Evolutionary conservation across 2,797 vertebrate species (phyloP).

Genomic region (Fistularia tabacaria): DNA sequence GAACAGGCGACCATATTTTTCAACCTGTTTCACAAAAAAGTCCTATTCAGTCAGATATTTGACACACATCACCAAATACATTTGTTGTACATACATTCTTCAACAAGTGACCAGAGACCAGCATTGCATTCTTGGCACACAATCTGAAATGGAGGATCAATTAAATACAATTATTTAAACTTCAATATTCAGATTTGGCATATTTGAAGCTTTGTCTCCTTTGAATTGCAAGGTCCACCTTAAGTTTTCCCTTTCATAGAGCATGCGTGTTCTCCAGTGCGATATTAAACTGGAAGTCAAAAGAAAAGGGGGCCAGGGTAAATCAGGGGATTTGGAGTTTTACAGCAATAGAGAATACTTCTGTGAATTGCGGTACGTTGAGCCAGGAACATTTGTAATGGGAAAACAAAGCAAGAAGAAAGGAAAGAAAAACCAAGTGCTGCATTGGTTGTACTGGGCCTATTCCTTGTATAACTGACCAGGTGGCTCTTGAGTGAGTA

Average conservation of each 20-base stretch:
- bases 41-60: slow-evolving; percentile 38
- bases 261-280: slow-evolving; percentile 45
- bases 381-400: slow-evolving; percentile 22
- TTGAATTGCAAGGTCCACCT: slow-evolving; percentile 55
- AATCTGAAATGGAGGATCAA: slow-evolving; percentile 57
- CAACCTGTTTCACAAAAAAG: slow-evolving; percentile 43
- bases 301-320: slow-evolving; percentile 41
- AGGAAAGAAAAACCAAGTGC: slow-evolving; percentile 3
- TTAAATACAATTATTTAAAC: slow-evolving; percentile 42
- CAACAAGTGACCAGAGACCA: slow-evolving; percentile 57
- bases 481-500: slow-evolving; percentile 1
- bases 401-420: not conserved
- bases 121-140: slow-evolving; percentile 74
- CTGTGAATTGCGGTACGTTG: slow-evolving; percentile 16
- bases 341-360: slow-evolving; percentile 20
- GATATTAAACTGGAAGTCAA: slow-evolving; percentile 43
- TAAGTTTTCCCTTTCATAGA: slow-evolving; percentile 56
- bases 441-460: slow-evolving; percentile 6
- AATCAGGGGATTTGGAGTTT: slow-evolving; percentile 17
- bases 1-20: slow-evolving; percentile 52
- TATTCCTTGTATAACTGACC: slow-evolving; percentile 1
- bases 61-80: slow-evolving; percentile 56
- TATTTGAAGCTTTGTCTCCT: slow-evolving; percentile 45
- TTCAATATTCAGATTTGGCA: slow-evolving; percentile 54
- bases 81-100: slow-evolving; percentile 69